These are phyloP conservation scores for Glaucopsyche alexis DNA, from an alignment of 2,888 invertebrate species.

Conservation along the genomic window DNA sequence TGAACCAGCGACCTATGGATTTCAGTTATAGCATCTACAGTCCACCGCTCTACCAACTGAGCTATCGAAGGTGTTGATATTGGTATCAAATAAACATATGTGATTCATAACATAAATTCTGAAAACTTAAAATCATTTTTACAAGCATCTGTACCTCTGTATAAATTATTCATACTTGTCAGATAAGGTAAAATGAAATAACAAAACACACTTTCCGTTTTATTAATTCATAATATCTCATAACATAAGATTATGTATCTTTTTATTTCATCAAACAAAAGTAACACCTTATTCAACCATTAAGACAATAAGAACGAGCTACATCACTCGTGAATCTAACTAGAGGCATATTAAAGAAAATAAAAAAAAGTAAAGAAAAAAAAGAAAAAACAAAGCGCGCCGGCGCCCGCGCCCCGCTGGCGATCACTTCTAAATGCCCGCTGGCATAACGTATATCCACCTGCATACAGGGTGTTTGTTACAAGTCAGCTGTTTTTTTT, in stretches of 20 bases:
- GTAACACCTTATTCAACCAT: constrained; percentile 22
- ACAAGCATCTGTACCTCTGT: no score
- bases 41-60: constrained; percentile 73
- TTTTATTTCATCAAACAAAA: constrained; percentile 7
- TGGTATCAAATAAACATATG: not conserved
- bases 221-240: not conserved
- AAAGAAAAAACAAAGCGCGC: constrained; percentile 48
- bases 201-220: not conserved
- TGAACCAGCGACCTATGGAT: constrained; percentile 81
- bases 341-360: constrained; percentile 33
- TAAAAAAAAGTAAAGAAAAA: constrained; percentile 33
- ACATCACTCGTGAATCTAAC: constrained; percentile 29
- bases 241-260: not conserved
- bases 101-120: not conserved
- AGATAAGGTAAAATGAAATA: not conserved
- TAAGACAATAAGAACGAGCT: constrained; percentile 16
- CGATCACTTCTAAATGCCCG: constrained; percentile 52
- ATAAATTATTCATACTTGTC: no score
- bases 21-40: constrained; percentile 55
- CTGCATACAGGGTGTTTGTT: constrained; percentile 49
- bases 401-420: constrained; percentile 73
- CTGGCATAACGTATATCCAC: constrained; percentile 49
- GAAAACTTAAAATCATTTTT: no score
- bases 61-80: constrained; percentile 58
- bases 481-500: not conserved